Evolutionary conservation across 2,888 invertebrate genomes (phyloP).

Genomic region (Seira ritae): DNA sequence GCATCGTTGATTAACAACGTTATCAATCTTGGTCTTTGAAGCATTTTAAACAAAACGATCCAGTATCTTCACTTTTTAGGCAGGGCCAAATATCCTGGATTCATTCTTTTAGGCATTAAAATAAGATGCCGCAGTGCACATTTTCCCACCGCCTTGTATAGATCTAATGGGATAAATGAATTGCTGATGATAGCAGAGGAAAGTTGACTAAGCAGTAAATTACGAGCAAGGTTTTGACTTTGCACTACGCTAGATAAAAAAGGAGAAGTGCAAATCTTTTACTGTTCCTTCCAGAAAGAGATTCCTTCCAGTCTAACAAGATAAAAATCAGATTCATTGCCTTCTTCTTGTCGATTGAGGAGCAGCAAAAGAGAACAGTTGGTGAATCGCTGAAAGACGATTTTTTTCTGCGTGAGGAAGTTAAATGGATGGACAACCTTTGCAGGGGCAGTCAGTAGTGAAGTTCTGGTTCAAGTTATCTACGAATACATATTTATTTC

Average conservation of each 20-base stretch:
- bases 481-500: not conserved
- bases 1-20: not conserved
- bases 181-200: conserved; percentile 34
- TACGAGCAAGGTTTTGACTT: not conserved
- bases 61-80: not conserved
- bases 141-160: not conserved
- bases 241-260: too few species aligned
- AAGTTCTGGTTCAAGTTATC: not conserved
- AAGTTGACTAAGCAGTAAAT: conserved; percentile 39
- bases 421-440: not conserved
- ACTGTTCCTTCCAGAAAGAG: conserved; percentile 20
- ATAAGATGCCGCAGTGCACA: not conserved
- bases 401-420: conserved; percentile 27
- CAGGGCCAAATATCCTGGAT: not conserved
- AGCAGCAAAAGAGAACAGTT: too few species aligned
- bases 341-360: conserved; percentile 41
- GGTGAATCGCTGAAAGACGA: conserved; percentile 11
- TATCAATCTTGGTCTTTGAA: not conserved
- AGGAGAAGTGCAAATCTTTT: not conserved
- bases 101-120: not conserved
- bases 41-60: not conserved
- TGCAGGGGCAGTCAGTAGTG: too few species aligned
- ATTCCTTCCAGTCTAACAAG: conserved; percentile 37
- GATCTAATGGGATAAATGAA: conserved; percentile 38
- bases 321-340: conserved; percentile 61